phyloP scores from a whole-genome alignment of 2,888 invertebrate species.

The Apoderus coryli region DNA sequence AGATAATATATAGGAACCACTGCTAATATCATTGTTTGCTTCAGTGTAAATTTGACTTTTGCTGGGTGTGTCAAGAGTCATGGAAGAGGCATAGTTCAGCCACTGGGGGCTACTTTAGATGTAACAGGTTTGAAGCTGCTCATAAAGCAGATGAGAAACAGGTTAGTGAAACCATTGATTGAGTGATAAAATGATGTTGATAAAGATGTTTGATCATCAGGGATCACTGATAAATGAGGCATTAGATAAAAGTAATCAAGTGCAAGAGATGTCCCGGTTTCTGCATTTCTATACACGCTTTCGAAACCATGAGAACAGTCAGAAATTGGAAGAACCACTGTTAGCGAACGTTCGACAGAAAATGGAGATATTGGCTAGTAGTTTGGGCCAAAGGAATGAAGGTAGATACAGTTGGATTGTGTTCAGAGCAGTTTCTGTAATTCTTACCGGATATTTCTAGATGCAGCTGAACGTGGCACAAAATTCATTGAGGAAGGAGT shows the following conservation, averaged over 20 bases:
- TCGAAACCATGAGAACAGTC: constrained; percentile 49
- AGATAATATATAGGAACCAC: neutral
- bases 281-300: constrained; percentile 50
- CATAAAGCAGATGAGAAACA: constrained; percentile 46
- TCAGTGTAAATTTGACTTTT: constrained; percentile 56
- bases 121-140: constrained; percentile 45
- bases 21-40: constrained; percentile 19
- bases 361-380: constrained; percentile 44
- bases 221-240: constrained; percentile 43
- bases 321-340: constrained; percentile 45
- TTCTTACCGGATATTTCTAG: constrained; percentile 24
- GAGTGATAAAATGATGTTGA: too few species aligned
- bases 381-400: constrained; percentile 32
- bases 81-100: constrained; percentile 57
- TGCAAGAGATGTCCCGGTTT: constrained; percentile 49
- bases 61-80: constrained; percentile 56
- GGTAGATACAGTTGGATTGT: constrained; percentile 22
- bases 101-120: constrained; percentile 53
- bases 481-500: constrained; percentile 50
- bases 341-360: constrained; percentile 42
- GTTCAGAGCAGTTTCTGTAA: too few species aligned
- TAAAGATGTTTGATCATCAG: constrained; percentile 23
- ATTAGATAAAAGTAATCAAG: constrained; percentile 38
- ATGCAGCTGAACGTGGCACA: constrained; percentile 31
- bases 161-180: too few species aligned